These are phyloP conservation scores for Platycnemis pennipes DNA, from an alignment of 2,888 invertebrate species.

Conservation along the genomic window DNA sequence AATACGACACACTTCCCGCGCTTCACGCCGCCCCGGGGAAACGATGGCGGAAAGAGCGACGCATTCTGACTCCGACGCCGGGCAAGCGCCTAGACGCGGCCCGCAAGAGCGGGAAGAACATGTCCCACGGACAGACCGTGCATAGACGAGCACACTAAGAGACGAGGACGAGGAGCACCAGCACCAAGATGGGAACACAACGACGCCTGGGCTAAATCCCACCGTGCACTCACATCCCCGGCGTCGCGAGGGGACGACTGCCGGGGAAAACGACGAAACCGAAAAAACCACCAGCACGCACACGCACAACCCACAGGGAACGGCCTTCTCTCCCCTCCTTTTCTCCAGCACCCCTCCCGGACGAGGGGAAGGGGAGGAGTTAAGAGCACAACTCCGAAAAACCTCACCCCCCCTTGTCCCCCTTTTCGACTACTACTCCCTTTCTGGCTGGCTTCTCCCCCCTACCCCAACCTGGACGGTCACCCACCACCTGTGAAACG, in stretches of 20 bases:
- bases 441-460: neutral
- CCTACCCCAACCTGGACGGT: neutral
- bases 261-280: neutral
- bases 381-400: neutral
- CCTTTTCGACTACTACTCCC: neutral
- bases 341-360: neutral
- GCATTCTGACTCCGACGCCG: neutral
- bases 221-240: neutral
- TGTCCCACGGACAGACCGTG: too few relatives aligned
- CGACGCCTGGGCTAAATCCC: neutral
- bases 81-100: neutral
- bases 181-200: neutral
- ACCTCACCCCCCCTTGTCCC: neutral
- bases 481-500: conserved; percentile 64
- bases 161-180: neutral
- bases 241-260: conserved; percentile 31
- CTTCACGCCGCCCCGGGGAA: neutral
- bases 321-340: conserved; percentile 30
- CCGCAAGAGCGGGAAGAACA: neutral
- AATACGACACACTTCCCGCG: neutral
- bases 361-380: neutral
- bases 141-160: too few relatives aligned
- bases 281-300: neutral
- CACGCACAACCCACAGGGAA: neutral
- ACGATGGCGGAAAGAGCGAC: neutral